Base-by-base conservation (phyloP, 1,140 invertebrate species). In the Lepidurus packardi region DNA sequence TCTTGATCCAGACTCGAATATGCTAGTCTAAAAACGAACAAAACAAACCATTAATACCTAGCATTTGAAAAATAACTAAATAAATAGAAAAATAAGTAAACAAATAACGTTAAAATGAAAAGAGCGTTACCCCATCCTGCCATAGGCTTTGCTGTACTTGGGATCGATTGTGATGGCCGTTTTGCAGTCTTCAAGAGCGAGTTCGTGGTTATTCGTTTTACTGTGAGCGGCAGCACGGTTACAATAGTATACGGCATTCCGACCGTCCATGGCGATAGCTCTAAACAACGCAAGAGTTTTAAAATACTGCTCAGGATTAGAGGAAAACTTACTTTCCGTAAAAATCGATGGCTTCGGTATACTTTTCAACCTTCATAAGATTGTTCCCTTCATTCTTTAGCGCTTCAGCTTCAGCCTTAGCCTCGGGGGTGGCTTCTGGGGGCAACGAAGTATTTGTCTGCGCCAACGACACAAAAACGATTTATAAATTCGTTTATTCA, bases 211-310 rank as follows among this genome's bases (percentile, higher is more conserved):
- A 47, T 91, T 90, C 78, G 97, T 86, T 84, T 95, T 94, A 82
- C 91, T 96, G 83, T 94, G 90, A 10, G 94, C 94, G 9, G 96
- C 96, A 74, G 96, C 96, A 81, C 96, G 89, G 84, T 98, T 98
- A 83, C 95, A 96, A 85, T 94, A 98, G 85, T 93, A 98, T n/a
- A 98, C 92, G 5, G 95, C 90, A 88, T 98, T 98, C 78, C 89
- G 90, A 11, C 89, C 89, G 84, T 97, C 94, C 47, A 95, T 85
- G 80, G 91, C 87, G 80, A 98, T 94, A 16, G 96, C 95, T 81
- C 90, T 91, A 82, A 82, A 85, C 85, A 77, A 43, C 11, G n/a
- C 8, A 43, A 43, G 73, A 47, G 21, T 43, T 41, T 74, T 24
- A 34, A 13, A 45, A 25, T 11, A 42, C 10, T 65, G 34, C 25